Evolutionary conservation across 2,888 invertebrate species (phyloP), one percentile per base, ranked within the genome.

Genomic region (Hirtodrosophila alboralis): DNA sequence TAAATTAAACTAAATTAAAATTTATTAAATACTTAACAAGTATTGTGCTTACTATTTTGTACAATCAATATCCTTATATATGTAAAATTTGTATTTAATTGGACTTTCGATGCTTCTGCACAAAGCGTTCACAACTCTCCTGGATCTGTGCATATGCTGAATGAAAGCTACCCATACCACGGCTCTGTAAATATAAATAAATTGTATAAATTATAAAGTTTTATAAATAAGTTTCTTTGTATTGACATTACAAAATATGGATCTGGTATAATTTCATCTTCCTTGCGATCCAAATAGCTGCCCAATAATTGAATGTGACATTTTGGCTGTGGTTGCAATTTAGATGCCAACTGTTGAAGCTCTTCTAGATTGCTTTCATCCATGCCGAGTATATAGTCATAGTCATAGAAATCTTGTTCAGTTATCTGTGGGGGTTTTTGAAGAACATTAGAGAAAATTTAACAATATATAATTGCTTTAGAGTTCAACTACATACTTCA

Each of bases 371-470:
- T 98, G 9, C 93, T 92, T 49, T 95, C 92, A 89, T 98, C 98
- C 98, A 98, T 98, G 9, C 97, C 98, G 91, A 98, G 96, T 74
- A 98, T 97, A 89, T 93, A 96, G 90, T 98, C 95, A 91, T 94
- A 98, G 12, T 92, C 90, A 9, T 92, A 89, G 80, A 96, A 98
- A 88, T 98, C 98, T 5, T 92, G 91, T 30, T 91, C 75, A 1
- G 91, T 92, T 47, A 97, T 92, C 96, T 97, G 88, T 1, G 7
- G 7, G 3, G 0, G 1, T 12, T n/a, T n/a, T n/a, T 5, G 0
- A 8, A 10, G 23, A 7, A 8, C 30, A 5, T 9, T 8, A n/a
- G 2, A n/a, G 10, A n/a, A 13, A 0, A n/a, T 18, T 23, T 0
- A n/a, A n/a, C n/a, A n/a, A n/a, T n/a, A n/a, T n/a, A 7, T 8